Conservation (phyloP, 53 echinoderm and acorn worm genomes). For the Mesocentrotus franciscanus region DNA sequence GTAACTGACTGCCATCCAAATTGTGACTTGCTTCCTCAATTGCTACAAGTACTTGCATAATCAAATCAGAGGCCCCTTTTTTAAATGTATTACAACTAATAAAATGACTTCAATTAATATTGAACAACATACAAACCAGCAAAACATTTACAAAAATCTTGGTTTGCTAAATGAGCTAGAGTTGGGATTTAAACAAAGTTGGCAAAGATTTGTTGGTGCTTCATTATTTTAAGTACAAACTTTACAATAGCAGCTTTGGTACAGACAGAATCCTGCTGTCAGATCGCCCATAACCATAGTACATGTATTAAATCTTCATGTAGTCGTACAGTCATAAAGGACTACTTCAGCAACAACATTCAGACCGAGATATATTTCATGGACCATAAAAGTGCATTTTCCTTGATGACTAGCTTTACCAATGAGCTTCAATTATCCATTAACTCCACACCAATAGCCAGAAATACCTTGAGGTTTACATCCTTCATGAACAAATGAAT, state of each 20-base stretch:
- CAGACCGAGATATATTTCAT: not conserved
- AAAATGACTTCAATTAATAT: too few species aligned
- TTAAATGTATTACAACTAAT: too few species aligned
- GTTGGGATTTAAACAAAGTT: not conserved
- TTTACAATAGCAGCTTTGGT: not conserved
- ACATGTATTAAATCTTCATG: too few species aligned
- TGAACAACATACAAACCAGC: too few species aligned
- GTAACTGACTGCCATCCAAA: not conserved
- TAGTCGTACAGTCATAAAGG: not conserved
- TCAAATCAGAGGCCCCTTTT: not conserved
- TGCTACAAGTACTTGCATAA: not conserved
- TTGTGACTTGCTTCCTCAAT: not conserved
- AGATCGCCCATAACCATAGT: not conserved
- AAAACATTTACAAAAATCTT: too few species aligned
- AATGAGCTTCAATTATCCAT: not conserved
- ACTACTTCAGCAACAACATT: not conserved
- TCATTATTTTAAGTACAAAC: not conserved
- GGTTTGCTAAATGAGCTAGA: not conserved
- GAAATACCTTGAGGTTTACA: not conserved
- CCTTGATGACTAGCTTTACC: not conserved
- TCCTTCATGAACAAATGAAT: not conserved
- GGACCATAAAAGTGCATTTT: not conserved
- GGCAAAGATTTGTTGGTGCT: not conserved
- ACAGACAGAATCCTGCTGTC: not conserved
- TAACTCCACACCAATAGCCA: not conserved